phyloP scores from a whole-genome alignment of 23 tunicate genomes.

The Oikopleura vanhoeffeni region DNA sequence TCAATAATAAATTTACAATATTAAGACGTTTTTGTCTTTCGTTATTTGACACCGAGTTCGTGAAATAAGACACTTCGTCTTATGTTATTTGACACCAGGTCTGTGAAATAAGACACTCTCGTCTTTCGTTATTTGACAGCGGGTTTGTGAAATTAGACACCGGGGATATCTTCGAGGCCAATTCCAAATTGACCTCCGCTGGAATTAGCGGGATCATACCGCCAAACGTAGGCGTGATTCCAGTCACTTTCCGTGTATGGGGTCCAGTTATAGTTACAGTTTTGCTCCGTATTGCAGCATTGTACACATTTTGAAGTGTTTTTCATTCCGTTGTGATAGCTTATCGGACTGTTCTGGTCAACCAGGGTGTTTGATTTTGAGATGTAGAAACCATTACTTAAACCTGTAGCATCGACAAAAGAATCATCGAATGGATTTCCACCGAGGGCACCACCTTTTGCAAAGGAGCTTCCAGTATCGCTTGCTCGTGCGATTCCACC shows the following conservation, averaged over 20 bases:
- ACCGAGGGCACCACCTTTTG: neutral
- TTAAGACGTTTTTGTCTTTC: no score
- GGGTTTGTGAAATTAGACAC: no score
- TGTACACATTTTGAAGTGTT: neutral
- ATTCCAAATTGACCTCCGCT: neutral
- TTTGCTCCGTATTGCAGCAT: constrained; percentile 13
- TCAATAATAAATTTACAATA: no score
- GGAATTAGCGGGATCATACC: neutral
- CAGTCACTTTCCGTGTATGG: neutral
- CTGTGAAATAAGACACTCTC: no score
- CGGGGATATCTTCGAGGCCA: neutral
- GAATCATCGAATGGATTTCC: neutral
- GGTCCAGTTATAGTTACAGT: neutral
- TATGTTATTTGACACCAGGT: no score
- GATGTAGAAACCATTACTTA: neutral
- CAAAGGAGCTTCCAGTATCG: neutral
- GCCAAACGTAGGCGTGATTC: neutral
- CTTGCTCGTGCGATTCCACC: neutral
- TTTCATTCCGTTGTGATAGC: neutral
- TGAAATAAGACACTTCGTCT: no score
- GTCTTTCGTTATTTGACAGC: no score
- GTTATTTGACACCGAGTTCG: no score
- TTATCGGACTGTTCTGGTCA: no score
- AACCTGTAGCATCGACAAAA: neutral
- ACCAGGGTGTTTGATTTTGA: no score